Evolutionary conservation across 2,113 vertebrate genomes (phyloP).

Genomic region (Ovis canadensis): DNA sequence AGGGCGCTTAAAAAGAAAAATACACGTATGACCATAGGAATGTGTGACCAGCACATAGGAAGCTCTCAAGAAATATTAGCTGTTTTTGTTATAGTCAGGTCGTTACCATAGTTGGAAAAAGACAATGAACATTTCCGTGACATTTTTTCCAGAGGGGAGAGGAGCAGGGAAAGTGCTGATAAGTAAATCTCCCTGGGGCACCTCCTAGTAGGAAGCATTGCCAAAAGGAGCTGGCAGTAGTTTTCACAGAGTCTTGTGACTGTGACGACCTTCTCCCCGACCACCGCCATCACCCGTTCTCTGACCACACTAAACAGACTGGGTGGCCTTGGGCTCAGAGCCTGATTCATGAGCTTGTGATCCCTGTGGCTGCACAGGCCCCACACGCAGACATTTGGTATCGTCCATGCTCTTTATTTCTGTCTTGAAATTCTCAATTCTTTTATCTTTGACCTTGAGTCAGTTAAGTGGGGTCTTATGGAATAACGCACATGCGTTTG

Average conservation of each 20-base stretch:
- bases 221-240: neutral
- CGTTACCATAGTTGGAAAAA: neutral
- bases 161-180: neutral
- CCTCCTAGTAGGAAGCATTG: neutral
- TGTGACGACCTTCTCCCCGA: neutral
- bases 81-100: neutral
- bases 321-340: neutral
- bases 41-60: neutral
- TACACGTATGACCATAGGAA: neutral
- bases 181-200: neutral
- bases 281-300: rapidly evolving
- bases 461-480: neutral
- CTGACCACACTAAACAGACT: neutral
- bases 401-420: neutral
- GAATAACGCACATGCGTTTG: neutral
- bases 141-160: neutral
- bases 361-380: neutral
- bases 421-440: neutral
- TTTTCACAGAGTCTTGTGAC: neutral
- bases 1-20: neutral
- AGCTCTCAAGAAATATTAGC: neutral
- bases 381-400: rapidly evolving
- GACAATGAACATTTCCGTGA: neutral
- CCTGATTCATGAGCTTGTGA: neutral
- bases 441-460: neutral